Percentiles rank a stretch among this genome's conserved stretches.
phyloP scores from a whole-genome alignment of 2,797 vertebrate genomes.

The Neomorphus geoffroyi region DNA sequence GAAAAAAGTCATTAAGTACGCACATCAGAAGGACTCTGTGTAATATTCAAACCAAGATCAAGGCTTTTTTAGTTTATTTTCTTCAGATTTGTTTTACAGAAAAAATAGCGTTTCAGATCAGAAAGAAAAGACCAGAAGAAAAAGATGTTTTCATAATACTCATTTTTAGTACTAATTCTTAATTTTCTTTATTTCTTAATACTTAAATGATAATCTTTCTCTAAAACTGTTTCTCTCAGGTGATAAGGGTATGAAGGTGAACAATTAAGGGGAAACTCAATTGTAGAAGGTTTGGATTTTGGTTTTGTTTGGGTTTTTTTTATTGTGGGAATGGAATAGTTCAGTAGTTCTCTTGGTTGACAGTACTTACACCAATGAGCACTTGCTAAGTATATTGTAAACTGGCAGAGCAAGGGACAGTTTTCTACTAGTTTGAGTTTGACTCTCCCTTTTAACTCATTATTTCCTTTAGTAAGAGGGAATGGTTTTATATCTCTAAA shows the following conservation, averaged over 20 bases:
- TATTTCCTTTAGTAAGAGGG: neutral
- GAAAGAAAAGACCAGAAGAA: neutral
- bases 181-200: neutral
- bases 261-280: neutral
- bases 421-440: neutral
- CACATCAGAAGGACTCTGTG: neutral
- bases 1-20: neutral
- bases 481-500: neutral
- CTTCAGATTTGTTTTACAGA: neutral
- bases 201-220: neutral
- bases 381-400: neutral
- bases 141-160: neutral
- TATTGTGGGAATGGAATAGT: neutral
- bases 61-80: neutral
- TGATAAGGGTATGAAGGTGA: neutral
- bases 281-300: accelerated
- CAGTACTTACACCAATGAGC: neutral
- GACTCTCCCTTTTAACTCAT: neutral
- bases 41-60: neutral
- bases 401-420: neutral
- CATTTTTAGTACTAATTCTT: too few species aligned
- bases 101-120: neutral
- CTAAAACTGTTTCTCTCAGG: neutral
- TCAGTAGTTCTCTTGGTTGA: neutral
- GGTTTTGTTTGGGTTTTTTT: accelerated